These are phyloP conservation scores for Ophion ellenae DNA, from an alignment of 2,888 invertebrate species.

Conservation along the genomic window DNA sequence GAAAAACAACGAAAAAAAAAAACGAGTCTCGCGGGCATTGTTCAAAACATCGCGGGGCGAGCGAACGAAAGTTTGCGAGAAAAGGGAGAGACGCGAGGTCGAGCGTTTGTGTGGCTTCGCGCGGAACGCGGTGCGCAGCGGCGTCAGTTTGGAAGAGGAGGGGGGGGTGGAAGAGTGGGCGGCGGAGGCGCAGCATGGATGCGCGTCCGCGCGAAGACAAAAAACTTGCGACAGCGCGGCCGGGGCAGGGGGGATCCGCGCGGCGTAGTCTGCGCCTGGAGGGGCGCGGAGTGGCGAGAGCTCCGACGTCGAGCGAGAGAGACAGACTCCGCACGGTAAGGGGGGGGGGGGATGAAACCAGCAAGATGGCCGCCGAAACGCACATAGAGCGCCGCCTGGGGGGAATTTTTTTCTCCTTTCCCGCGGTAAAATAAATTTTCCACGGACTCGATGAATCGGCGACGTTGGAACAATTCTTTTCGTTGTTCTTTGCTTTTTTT, in stretches of 20 bases:
- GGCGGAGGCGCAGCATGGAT: constrained; percentile 23
- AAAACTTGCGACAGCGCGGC: constrained; percentile 23
- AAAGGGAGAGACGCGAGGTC: constrained; percentile 33
- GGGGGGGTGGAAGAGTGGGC: constrained; percentile 48
- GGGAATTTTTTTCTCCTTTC: constrained; percentile 78
- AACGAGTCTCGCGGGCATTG: neutral
- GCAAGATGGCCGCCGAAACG: constrained; percentile 79
- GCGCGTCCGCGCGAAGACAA: neutral
- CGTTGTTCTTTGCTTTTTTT: neutral
- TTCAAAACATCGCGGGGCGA: constrained; percentile 28
- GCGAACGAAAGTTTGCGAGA: constrained; percentile 12
- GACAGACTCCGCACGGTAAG: neutral
- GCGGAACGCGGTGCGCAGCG: constrained; percentile 28
- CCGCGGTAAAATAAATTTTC: constrained; percentile 73
- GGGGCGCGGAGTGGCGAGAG: neutral
- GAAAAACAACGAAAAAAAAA: constrained; percentile 19
- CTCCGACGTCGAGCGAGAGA: neutral
- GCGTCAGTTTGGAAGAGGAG: constrained; percentile 56
- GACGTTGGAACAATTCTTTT: constrained; percentile 20
- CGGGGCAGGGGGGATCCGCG: constrained; percentile 66
- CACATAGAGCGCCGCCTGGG: constrained; percentile 80
- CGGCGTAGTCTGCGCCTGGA: neutral
- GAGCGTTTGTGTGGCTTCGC: constrained; percentile 61
- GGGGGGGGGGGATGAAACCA: constrained; percentile 57
- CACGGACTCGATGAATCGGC: constrained; percentile 43